These are phyloP conservation scores for Busseola fusca DNA, from an alignment of 2,888 invertebrate genomes.

Conservation along the genomic window DNA sequence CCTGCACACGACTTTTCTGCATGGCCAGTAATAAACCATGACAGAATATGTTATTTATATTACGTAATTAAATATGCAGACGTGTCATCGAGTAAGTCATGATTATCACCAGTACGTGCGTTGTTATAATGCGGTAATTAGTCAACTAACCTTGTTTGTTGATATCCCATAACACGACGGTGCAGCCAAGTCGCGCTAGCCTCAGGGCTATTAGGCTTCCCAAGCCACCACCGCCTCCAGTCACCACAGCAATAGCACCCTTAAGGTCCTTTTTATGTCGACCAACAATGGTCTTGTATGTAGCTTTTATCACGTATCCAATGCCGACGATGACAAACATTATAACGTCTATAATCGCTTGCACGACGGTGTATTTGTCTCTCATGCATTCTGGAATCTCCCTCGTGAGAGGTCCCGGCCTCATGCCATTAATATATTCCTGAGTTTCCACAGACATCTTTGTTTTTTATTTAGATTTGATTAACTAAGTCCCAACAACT, in stretches of 20 bases:
- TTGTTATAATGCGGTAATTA: slow-evolving; percentile 45
- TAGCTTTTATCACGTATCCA: slow-evolving; percentile 87
- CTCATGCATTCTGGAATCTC: slow-evolving; percentile 87
- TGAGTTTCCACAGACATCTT: slow-evolving; percentile 81
- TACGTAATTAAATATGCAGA: slow-evolving; percentile 33
- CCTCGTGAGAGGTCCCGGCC: slow-evolving; percentile 82
- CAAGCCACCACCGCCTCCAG: slow-evolving; percentile 96
- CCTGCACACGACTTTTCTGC: slow-evolving; percentile 9
- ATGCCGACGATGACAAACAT: slow-evolving; percentile 86
- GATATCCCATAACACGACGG: slow-evolving; percentile 96
- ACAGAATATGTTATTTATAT: slow-evolving; percentile 26
- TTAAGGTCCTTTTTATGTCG: slow-evolving; percentile 91
- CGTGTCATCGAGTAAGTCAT: slow-evolving; percentile 54
- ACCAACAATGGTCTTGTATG: slow-evolving; percentile 90
- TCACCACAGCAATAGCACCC: slow-evolving; percentile 95
- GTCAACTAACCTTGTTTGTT: slow-evolving; percentile 92
- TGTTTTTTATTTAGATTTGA: slow-evolving; percentile 20
- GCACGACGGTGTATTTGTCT: slow-evolving; percentile 86
- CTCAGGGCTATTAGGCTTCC: slow-evolving; percentile 93
- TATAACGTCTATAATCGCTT: slow-evolving; percentile 88
- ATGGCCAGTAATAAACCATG: slow-evolving; percentile 28
- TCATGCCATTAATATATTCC: slow-evolving; percentile 83
- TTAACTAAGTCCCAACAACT: slow-evolving; percentile 57
- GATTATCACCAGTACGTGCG: slow-evolving; percentile 57
- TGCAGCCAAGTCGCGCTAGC: slow-evolving; percentile 93